Percentiles rank a stretch among this genome's conserved stretches.
phyloP scores from a whole-genome alignment of 2,797 vertebrate genomes.

The Parotocinclus haroldoi region DNA sequence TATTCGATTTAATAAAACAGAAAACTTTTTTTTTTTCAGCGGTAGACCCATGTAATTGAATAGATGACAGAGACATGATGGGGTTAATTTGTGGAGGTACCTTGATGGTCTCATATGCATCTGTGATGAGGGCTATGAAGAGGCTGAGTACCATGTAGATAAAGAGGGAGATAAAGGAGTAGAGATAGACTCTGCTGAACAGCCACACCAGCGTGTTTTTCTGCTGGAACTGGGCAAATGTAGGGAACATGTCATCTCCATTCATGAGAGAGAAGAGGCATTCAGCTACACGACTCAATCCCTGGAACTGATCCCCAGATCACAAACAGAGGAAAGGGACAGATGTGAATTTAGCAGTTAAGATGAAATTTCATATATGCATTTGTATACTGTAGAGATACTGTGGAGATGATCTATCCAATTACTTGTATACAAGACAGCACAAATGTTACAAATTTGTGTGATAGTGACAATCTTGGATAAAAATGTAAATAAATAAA shows the following conservation, averaged over 20 bases:
- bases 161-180: slow-evolving; percentile 95
- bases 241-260: slow-evolving; percentile 94
- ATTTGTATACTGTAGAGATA: too few relatives aligned
- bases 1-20: too few relatives aligned
- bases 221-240: slow-evolving; percentile 89
- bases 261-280: slow-evolving; percentile 96
- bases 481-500: too few relatives aligned
- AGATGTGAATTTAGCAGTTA: background rate
- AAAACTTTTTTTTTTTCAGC: too few relatives aligned
- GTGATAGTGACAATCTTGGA: too few relatives aligned
- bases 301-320: slow-evolving; percentile 78
- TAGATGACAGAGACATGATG: too few relatives aligned
- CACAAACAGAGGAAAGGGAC: background rate
- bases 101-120: slow-evolving; percentile 95
- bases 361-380: too few relatives aligned
- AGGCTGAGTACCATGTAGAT: slow-evolving; percentile 98
- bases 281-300: slow-evolving; percentile 87
- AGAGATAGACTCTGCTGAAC: slow-evolving; percentile 90
- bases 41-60: too few relatives aligned
- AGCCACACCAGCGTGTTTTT: slow-evolving; percentile 89
- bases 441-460: too few relatives aligned
- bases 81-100: slow-evolving; percentile 57
- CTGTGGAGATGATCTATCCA: too few relatives aligned
- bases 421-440: too few relatives aligned
- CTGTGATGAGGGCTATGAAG: slow-evolving; percentile 95